Evolutionary conservation across 1,140 invertebrate species (phyloP), one percentile per base, ranked within the genome.

Genomic region (Zaprionus inermis): DNA sequence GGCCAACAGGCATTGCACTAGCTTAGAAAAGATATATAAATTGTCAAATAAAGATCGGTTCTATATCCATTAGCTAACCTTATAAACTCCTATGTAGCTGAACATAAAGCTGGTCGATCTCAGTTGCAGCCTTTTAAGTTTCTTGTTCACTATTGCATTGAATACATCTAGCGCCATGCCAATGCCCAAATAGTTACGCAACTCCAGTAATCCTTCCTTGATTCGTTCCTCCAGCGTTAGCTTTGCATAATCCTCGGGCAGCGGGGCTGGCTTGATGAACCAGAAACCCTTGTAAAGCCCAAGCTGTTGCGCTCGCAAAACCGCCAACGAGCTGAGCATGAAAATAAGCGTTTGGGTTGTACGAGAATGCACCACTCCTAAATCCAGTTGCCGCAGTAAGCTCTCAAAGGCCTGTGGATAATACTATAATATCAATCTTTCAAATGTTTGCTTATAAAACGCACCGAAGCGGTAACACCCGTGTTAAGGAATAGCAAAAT

Each of bases 251-350:
- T 83, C 59, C 22, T 55, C 4, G 0, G 74, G 46, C 51, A 77
- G 28, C n/a, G 14, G 22, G 4, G 28, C 9, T 4, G 82, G 81
- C 14, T 54, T 74, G 2, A 84, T 85, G 32, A 85, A 85, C 82
- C 82, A 85, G 46, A 85, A 85, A 11, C 81, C 78, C 0, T 64
- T 63, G 28, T 78, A 84, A 0, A 30, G 41, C 9, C 11, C 6
- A 0, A n/a, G 5, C 38, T 84, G 68, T 24, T 85, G 81, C 2
- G 63, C 44, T 1, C 67, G 72, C 49, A 85, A 24, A 9, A 81
- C 72, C 5, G 68, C 20, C 20, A 80, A 6, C 3, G 81, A 84
- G 22, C 65, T 75, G 10, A 76, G 2, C 82, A 85, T 85, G 10
- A 84, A 85, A 0, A 84, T 20, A 1, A 81, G 30, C 2, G 81